phyloP scores from a whole-genome alignment of 2,113 vertebrate genomes.

The Petaurus breviceps region DNA sequence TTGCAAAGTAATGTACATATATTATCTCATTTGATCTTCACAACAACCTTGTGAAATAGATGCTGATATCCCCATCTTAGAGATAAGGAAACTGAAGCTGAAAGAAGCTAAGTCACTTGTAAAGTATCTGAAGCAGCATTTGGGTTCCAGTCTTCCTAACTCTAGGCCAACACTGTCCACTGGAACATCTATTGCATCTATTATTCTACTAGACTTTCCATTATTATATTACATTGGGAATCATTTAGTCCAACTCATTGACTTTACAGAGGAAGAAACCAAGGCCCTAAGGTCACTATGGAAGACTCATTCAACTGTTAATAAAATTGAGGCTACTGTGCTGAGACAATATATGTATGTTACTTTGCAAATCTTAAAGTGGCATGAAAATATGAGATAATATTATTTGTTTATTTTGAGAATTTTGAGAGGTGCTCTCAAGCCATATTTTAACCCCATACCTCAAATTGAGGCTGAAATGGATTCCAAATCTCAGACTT shows the following conservation, averaged over 20 bases:
- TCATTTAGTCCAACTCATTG: neutral
- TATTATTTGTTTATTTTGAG: no score
- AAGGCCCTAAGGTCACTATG: neutral
- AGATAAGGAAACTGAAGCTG: neutral
- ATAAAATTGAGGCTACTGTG: neutral
- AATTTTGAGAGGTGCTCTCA: no score
- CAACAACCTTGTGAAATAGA: neutral
- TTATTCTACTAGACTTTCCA: no score
- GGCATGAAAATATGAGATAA: no score
- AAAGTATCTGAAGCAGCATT: neutral
- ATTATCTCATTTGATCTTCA: neutral
- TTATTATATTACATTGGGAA: neutral
- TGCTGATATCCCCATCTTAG: neutral
- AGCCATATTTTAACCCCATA: no score
- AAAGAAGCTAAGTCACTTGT: neutral
- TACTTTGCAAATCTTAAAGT: no score
- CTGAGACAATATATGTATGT: no score
- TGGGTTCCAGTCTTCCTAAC: neutral
- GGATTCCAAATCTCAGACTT: neutral
- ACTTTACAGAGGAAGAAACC: neutral
- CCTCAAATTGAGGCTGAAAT: neutral
- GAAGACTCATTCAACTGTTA: neutral
- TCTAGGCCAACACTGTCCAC: neutral
- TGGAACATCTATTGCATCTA: no score
- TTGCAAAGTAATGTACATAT: neutral